Evolutionary conservation across 2,888 invertebrate species (phyloP), one percentile per base, ranked within the genome.

Genomic region (Cataglyphis livida): DNA sequence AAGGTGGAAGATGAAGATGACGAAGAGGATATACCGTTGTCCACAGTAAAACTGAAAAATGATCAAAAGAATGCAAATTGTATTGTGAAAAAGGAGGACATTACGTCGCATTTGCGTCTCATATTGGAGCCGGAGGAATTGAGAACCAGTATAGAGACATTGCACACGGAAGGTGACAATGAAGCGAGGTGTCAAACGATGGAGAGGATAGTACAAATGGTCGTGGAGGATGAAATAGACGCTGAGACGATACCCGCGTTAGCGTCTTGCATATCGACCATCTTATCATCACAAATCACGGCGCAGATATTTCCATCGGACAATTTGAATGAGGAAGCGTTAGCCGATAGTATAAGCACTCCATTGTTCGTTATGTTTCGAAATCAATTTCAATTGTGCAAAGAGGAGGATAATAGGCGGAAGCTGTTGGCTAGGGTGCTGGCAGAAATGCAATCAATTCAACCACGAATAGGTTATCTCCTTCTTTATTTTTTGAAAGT

Each of bases 401-500:
- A 96, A 83, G 96, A 97, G 93, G 96, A 98, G 95, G 97, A 97
- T 94, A 95, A 97, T 91, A 96, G 96, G 85, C 96, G 97, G 89
- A 98, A 98, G 95, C 96, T 98, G 48, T 95, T 98, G 88, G 95
- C 98, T 88, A 96, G 97, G 88, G 95, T 99, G 66, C 95, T 98
- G 82, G 97, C 97, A 87, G 98, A 98, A 94, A 95, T 95, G 90
- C 96, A 96, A 91, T 95, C 95, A 88, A 94, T 95, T 91, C 96
- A 97, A 92, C 96, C 97, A 15, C 96, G 96, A 93, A 96, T 98
- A 82, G 99, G 99, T 65, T 98, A 98, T 95, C 96, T 98, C 91
- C 95, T 99, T 87, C 95, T 99, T 73, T 99, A 98, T 95, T 99
- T 98, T 95, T 95, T 98, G 88, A 98, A 98, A 96, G 97, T 97